phyloP scores from a whole-genome alignment of 2,797 vertebrate genomes.

The Danio choprae region DNA sequence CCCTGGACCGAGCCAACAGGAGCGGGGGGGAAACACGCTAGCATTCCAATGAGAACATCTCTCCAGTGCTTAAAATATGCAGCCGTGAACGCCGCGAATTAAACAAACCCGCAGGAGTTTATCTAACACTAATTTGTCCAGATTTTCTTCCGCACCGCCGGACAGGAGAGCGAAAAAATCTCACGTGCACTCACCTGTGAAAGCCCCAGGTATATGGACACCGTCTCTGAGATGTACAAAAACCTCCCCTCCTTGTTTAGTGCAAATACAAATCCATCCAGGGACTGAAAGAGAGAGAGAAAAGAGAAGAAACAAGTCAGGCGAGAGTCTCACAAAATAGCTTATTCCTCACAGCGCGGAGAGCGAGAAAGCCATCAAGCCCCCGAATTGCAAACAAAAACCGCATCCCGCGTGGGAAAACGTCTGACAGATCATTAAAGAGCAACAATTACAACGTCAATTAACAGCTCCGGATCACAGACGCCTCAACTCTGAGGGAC shows the following conservation, averaged over 20 bases:
- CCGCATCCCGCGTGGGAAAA: constrained; percentile 42
- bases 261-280: constrained; percentile 99
- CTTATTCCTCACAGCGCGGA: constrained; percentile 39
- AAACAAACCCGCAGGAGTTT: constrained; percentile 73
- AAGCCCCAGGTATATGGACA: constrained; percentile 99
- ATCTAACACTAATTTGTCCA: constrained; percentile 75
- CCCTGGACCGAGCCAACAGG: constrained; percentile 62
- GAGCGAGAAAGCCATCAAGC: constrained; percentile 31
- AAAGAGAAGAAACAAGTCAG: constrained; percentile 46
- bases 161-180: constrained; percentile 7
- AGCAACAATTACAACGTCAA: constrained; percentile 49
- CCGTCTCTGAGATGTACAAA: constrained; percentile 99
- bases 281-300: constrained; percentile 83
- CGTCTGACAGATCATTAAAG: constrained; percentile 48
- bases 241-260: constrained; percentile 99
- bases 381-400: constrained; percentile 37
- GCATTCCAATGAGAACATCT: constrained; percentile 65
- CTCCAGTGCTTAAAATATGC: constrained; percentile 69
- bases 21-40: constrained; percentile 65
- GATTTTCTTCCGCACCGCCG: constrained; percentile 68
- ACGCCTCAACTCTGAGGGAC: constrained; percentile 20
- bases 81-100: constrained; percentile 67
- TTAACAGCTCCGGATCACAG: constrained; percentile 50
- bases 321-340: constrained; percentile 48
- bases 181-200: constrained; percentile 90